Evolutionary conservation across 1,140 invertebrate genomes (phyloP).

Genomic region (Tribolium madens): DNA sequence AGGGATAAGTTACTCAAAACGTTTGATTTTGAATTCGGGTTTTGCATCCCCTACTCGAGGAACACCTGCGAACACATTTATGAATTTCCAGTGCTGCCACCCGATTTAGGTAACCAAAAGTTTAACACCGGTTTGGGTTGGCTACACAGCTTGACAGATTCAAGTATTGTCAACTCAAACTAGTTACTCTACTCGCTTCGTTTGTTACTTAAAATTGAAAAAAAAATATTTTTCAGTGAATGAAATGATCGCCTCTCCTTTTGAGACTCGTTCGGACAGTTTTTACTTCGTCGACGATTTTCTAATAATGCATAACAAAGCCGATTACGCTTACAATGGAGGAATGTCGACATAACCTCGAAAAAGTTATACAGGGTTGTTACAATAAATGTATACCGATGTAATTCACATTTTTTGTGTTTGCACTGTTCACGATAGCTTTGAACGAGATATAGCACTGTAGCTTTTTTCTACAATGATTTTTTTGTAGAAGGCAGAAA

Average conservation of each 20-base stretch:
- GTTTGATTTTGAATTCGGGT: constrained; percentile 99
- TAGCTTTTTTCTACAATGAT: constrained; percentile 9
- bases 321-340: constrained; percentile 94
- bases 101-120: constrained; percentile 80
- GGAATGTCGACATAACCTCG: constrained; percentile 68
- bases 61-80: constrained; percentile 99
- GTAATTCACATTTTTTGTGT: constrained; percentile 23
- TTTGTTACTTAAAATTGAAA: neutral
- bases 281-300: constrained; percentile 99
- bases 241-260: constrained; percentile 96
- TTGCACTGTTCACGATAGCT: constrained; percentile 36
- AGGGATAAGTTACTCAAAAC: constrained; percentile 93
- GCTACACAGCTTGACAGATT: too few relatives aligned
- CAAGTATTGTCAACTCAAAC: too few relatives aligned
- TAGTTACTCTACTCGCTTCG: too few relatives aligned
- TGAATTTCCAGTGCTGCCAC: constrained; percentile 92
- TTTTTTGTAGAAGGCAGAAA: constrained; percentile 19
- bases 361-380: constrained; percentile 37
- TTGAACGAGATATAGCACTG: constrained; percentile 15
- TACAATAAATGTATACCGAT: constrained; percentile 34
- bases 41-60: constrained; percentile 97
- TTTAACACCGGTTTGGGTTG: neutral
- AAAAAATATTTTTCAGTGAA: constrained; percentile 77
- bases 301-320: constrained; percentile 99
- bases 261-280: constrained; percentile 97